These are phyloP conservation scores for Struthidea cinerea DNA, from an alignment of 2,113 vertebrate genomes.

Conservation along the genomic window DNA sequence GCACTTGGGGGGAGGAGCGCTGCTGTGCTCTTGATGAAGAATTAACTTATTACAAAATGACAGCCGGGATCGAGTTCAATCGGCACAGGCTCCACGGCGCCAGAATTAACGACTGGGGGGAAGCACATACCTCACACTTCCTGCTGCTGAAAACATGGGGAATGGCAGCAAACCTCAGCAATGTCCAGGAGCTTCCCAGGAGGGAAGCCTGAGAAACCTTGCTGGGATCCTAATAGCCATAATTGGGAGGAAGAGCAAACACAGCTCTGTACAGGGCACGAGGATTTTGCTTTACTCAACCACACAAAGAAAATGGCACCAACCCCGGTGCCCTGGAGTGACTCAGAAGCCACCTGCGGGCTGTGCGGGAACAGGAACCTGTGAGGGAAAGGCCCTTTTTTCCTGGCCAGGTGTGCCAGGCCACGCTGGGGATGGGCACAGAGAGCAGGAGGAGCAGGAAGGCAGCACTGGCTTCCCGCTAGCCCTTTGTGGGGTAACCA, in stretches of 20 bases:
- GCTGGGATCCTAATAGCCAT: not conserved
- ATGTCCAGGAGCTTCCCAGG: not conserved
- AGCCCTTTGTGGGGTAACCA: not conserved
- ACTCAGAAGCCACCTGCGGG: not conserved
- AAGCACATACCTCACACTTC: not conserved
- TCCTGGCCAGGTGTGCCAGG: not conserved
- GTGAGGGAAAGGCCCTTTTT: not conserved
- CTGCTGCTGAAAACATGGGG: not conserved
- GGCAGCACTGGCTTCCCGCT: not conserved
- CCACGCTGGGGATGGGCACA: not conserved
- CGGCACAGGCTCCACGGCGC: not conserved
- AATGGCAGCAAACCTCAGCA: not conserved
- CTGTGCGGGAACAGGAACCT: not conserved
- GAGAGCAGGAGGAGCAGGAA: not conserved
- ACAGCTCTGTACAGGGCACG: rapidly evolving
- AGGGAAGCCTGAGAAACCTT: not conserved
- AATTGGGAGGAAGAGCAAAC: not conserved
- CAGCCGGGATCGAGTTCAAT: not conserved
- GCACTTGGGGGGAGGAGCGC: not conserved
- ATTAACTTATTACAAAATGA: not conserved
- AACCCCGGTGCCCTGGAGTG: not conserved
- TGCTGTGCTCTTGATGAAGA: not conserved
- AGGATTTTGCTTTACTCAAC: not conserved
- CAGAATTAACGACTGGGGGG: not conserved
- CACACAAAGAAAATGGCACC: not conserved